These are phyloP conservation scores for Pocillopora verrucosa DNA, from an alignment of 64 coral and sea anemone genomes.

Conservation along the genomic window DNA sequence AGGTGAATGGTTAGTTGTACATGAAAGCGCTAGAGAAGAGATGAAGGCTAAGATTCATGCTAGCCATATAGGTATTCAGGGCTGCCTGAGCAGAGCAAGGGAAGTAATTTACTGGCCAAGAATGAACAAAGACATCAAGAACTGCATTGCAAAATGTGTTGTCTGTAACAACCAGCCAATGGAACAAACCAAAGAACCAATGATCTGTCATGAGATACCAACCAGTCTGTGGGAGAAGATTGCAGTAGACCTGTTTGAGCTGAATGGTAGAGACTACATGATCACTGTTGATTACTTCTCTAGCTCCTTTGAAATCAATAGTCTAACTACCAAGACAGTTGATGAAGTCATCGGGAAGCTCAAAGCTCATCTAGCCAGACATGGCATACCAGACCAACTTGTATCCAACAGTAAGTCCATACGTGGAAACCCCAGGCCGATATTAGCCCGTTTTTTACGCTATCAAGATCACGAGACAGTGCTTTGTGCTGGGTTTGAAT, in stretches of 20 bases:
- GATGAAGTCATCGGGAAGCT: conserved; percentile 2
- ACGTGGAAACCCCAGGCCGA: conserved; percentile 16
- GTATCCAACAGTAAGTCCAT: not conserved
- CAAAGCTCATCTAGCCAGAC: conserved; percentile 25
- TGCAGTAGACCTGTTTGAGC: conserved; percentile 35
- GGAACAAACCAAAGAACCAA: conserved; percentile 8
- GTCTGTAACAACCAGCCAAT: not conserved
- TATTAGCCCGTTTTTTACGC: conserved; percentile 13
- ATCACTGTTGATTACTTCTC: conserved; percentile 33
- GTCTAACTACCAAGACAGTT: not conserved
- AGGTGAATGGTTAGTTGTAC: conserved; percentile 1
- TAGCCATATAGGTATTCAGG: not conserved
- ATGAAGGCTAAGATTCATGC: conserved; percentile 3
- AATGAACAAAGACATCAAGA: not conserved
- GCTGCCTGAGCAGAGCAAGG: not conserved
- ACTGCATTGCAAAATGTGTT: not conserved
- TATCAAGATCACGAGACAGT: conserved; percentile 2
- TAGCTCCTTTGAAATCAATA: conserved; percentile 28
- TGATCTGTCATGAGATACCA: conserved; percentile 7
- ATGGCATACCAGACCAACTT: conserved; percentile 37
- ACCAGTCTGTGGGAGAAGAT: conserved; percentile 44
- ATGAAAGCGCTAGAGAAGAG: conserved; percentile 6
- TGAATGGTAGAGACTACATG: conserved; percentile 19
- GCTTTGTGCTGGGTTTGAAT: not conserved
- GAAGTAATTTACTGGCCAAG: not conserved